These are phyloP conservation scores for Eudorcas thomsonii DNA, from an alignment of 2,113 vertebrate species.

Conservation along the genomic window DNA sequence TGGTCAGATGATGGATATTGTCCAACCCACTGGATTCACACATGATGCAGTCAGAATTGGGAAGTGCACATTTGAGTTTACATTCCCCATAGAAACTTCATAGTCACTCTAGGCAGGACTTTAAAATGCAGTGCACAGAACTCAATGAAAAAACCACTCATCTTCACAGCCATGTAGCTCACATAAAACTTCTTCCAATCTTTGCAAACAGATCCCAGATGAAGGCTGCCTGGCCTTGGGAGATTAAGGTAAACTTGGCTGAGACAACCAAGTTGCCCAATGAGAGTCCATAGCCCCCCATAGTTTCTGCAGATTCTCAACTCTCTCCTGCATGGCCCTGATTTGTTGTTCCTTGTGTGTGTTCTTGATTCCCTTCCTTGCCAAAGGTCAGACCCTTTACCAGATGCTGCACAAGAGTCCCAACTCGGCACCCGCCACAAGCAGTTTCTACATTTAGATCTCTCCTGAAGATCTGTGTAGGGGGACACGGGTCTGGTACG, in stretches of 20 bases:
- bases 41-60: not conserved
- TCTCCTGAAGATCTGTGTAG: not conserved
- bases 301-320: slow-evolving; percentile 41
- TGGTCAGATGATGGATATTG: not conserved
- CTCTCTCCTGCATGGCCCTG: not conserved
- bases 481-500: not conserved
- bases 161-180: not conserved
- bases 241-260: slow-evolving; percentile 63
- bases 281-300: slow-evolving; percentile 29
- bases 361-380: slow-evolving; percentile 49
- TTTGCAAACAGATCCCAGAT: slow-evolving; percentile 59
- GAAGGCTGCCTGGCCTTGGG: slow-evolving; percentile 30
- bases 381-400: slow-evolving; percentile 40
- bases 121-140: not conserved
- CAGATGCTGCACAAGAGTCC: not conserved
- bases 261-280: not conserved
- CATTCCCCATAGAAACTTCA: not conserved
- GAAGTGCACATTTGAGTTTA: not conserved
- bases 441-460: not conserved
- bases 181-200: slow-evolving; percentile 2
- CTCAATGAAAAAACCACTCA: not conserved
- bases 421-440: not conserved
- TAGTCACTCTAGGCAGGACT: not conserved
- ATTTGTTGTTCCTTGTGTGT: slow-evolving; percentile 45
- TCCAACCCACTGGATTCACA: not conserved